phyloP scores from a whole-genome alignment of 2,113 vertebrate genomes.

The Argyrosomus japonicus region DNA sequence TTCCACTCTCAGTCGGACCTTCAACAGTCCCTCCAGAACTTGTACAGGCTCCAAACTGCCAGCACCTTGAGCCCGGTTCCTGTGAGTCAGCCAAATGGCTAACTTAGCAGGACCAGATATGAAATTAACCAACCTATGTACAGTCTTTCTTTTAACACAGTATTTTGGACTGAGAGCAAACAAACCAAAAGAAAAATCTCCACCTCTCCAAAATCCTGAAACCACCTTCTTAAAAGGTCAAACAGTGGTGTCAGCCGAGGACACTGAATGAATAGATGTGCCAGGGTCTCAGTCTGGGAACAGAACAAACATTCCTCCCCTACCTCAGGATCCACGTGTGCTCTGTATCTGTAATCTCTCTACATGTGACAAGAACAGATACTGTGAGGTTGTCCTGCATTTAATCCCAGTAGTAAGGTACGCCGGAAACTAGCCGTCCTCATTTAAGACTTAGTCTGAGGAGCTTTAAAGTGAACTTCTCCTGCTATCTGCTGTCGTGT shows the following conservation, averaged over 20 bases:
- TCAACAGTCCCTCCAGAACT: too few relatives aligned
- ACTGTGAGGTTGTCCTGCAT: not conserved
- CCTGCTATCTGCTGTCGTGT: not conserved
- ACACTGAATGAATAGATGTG: not conserved
- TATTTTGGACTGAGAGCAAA: too few relatives aligned
- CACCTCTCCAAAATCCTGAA: not conserved
- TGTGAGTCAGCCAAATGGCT: too few relatives aligned
- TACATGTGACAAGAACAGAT: not conserved
- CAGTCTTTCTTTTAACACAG: too few relatives aligned
- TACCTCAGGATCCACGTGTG: not conserved
- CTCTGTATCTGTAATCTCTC: constrained; percentile 25
- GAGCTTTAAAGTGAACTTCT: not conserved
- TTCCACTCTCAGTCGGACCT: too few relatives aligned
- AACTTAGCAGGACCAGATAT: too few relatives aligned
- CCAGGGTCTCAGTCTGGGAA: not conserved
- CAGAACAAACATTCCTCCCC: not conserved
- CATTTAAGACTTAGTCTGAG: not conserved
- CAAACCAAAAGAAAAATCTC: too few relatives aligned
- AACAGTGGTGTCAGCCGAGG: not conserved
- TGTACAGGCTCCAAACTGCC: too few relatives aligned
- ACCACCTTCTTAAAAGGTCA: not conserved
- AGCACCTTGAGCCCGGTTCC: too few relatives aligned
- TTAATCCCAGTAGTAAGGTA: not conserved
- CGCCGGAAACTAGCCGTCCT: not conserved
- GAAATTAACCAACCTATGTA: too few relatives aligned